Base-by-base conservation (phyloP, 2,888 invertebrate genomes). In the Ichneumon xanthorius region DNA sequence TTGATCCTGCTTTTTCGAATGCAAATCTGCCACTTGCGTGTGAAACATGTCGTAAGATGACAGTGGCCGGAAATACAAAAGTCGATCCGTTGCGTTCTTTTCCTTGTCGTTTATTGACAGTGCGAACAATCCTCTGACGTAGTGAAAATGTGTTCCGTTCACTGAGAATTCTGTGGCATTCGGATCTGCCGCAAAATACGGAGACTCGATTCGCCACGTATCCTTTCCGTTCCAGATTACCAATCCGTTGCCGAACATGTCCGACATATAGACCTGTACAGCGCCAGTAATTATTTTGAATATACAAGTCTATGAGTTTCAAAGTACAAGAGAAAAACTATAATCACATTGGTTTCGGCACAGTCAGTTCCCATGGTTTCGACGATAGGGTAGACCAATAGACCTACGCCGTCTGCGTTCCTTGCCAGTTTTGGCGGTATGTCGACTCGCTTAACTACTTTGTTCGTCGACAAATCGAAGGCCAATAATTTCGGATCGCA, bases 401-500 rank as follows among this genome's bases (percentile, higher is more conserved):
- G 53, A 19, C 87, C 86, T 6, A 6, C 26, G 4, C 82, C 82
- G 14, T 73, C 72, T 7, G 63, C 9, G 65, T 77, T 77, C 2
- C 19, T 30, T 30, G 80, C 58, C 9, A 80, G 11, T 19, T 82
- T 37, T 22, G 14, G 16, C n/a, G 87, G 85, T 22, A 87, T 81
- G 19, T 26, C 68, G 50, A 87, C 53, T 33, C 71, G 71, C 16
- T 89, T 88, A 61, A 92, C 89, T 75, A 92, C 85, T 71, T 81
- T 83, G 78, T 93, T 92, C 0, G 95, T 96, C 65, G 90, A 91
- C 76, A 97, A 92, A 92, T 97, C 96, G 89, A 97, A 97, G 0
- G 96, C 96, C 0, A 97, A 93, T 11, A 97, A 92, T 92, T 97
- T 96, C 0, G 97, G 96, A 0, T 95, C 95, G 88, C 97, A 97